Evolutionary conservation across 2,888 invertebrate species (phyloP).

Genomic region (Drosophila parthenogenetica): DNA sequence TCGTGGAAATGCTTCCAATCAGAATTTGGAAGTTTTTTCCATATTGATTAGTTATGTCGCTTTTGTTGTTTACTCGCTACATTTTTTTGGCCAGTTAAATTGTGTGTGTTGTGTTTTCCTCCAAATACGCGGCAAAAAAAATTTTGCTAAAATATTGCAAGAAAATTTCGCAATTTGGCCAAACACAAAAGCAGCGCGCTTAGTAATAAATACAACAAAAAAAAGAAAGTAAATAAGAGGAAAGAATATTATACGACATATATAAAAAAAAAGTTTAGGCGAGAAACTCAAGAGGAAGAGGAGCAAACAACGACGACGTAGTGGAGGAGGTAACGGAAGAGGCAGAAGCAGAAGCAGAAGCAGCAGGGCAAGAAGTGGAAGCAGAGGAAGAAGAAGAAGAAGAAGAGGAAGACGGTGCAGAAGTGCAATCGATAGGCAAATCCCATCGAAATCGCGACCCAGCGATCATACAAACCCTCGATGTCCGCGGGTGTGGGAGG

Average conservation of each 20-base stretch:
- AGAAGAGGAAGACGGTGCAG: constrained; percentile 7
- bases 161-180: constrained; percentile 5
- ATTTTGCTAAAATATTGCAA: constrained; percentile 30
- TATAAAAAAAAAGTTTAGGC: not conserved
- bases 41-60: constrained; percentile 85
- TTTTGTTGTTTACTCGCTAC: constrained; percentile 84
- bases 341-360: constrained; percentile 16
- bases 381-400: constrained; percentile 1
- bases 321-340: not conserved
- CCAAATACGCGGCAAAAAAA: constrained; percentile 58
- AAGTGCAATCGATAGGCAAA: constrained; percentile 35
- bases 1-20: constrained; percentile 66
- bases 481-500: constrained; percentile 84
- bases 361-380: not conserved
- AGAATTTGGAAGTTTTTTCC: constrained; percentile 83
- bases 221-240: constrained; percentile 26
- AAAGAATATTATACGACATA: not conserved
- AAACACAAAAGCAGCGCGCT: constrained; percentile 19
- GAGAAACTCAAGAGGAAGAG: constrained; percentile 6
- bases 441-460: constrained; percentile 61
- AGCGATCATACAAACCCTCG: constrained; percentile 68
- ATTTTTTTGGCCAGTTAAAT: constrained; percentile 76
- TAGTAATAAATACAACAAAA: constrained; percentile 23
- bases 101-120: constrained; percentile 63
- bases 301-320: not conserved